These are phyloP conservation scores for Ophioninae sp. DNA, from an alignment of 2,888 invertebrate genomes.

Conservation along the genomic window DNA sequence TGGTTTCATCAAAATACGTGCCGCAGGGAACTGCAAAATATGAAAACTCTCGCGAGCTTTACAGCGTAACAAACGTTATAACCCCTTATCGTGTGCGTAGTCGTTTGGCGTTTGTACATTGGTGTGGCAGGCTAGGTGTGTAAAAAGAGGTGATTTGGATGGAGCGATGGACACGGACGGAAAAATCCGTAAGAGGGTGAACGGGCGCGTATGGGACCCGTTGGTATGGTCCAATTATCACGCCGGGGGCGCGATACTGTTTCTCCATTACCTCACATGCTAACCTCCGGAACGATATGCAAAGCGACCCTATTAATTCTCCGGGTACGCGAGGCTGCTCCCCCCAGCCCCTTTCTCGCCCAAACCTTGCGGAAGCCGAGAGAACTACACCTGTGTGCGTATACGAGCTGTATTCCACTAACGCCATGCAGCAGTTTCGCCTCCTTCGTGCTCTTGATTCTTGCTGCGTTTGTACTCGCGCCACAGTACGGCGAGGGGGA, in stretches of 20 bases:
- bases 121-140: background rate
- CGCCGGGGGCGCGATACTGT: conserved; percentile 66
- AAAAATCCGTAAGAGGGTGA: conserved; percentile 55
- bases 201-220: conserved; percentile 52
- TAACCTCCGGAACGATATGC: conserved; percentile 69
- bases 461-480: conserved; percentile 8
- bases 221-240: conserved; percentile 72
- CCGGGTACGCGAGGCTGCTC: conserved; percentile 53
- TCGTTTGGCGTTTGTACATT: too few relatives aligned
- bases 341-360: background rate
- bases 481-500: background rate
- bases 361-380: conserved; percentile 11
- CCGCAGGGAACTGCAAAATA: conserved; percentile 63
- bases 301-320: conserved; percentile 72
- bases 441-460: conserved; percentile 29
- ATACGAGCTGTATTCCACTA: conserved; percentile 8
- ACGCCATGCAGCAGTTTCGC: conserved; percentile 26
- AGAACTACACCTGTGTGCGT: background rate
- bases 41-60: conserved; percentile 65
- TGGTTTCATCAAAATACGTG: conserved; percentile 24
- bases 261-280: conserved; percentile 67
- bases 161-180: conserved; percentile 22
- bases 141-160: background rate
- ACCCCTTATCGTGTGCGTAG: background rate
- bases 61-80: background rate